Evolutionary conservation across 2,888 invertebrate genomes (phyloP).

Genomic region (Drosophila colorata): DNA sequence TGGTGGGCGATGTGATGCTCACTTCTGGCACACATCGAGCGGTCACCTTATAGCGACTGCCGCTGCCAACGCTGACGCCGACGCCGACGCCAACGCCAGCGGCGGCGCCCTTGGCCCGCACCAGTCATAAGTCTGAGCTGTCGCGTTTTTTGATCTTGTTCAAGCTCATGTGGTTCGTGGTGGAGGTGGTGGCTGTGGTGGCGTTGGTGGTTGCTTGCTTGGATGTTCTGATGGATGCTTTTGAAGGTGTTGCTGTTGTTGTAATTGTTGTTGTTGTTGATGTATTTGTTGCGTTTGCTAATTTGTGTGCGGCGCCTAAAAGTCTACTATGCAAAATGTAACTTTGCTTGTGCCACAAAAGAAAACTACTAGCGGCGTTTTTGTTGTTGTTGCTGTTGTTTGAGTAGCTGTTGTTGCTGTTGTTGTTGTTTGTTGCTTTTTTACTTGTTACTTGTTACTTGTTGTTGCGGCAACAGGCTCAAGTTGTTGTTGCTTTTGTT

Average conservation of each 20-base stretch:
- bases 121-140: conserved; percentile 85
- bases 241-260: conserved; percentile 37
- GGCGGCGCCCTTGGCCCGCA: conserved; percentile 80
- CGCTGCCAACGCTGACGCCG: conserved; percentile 80
- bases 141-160: conserved; percentile 85
- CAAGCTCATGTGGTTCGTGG: conserved; percentile 78
- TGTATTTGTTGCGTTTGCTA: conserved; percentile 47
- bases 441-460: conserved; percentile 25
- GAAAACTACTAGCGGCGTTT: conserved; percentile 66
- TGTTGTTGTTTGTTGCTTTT: conserved; percentile 28
- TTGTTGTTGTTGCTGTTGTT: conserved; percentile 35
- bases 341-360: conserved; percentile 68
- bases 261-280: conserved; percentile 31
- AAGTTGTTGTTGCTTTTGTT: conserved; percentile 35
- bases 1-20: conserved; percentile 84
- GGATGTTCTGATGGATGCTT: conserved; percentile 59
- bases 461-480: conserved; percentile 51
- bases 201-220: conserved; percentile 50
- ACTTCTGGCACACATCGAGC: conserved; percentile 85
- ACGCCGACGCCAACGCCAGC: conserved; percentile 73
- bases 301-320: conserved; percentile 72
- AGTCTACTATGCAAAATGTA: conserved; percentile 73
- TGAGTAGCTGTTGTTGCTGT: conserved; percentile 18
- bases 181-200: conserved; percentile 64
- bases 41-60: conserved; percentile 84